Conservation (phyloP, 2,113 vertebrate species). For the human (Homo sapiens) region DNA sequence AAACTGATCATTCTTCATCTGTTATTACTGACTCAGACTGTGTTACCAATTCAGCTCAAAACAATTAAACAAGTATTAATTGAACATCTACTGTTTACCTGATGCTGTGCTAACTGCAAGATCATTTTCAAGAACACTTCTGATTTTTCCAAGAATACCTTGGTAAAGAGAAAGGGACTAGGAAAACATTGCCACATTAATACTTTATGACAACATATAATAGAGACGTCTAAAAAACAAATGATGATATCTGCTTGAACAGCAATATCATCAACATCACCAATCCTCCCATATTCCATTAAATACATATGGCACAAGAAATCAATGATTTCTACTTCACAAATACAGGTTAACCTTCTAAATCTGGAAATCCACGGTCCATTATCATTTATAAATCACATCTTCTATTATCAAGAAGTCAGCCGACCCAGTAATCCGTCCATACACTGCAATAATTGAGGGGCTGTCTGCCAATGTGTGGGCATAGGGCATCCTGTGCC, state of each 20-base stretch:
- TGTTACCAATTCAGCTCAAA: conserved; percentile 51
- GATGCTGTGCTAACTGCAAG: conserved; percentile 4
- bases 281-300: conserved; percentile 40
- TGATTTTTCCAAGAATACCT: conserved; percentile 40
- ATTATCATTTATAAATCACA: conserved; percentile 44
- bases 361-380: not conserved
- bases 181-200: conserved; percentile 33
- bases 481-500: not conserved
- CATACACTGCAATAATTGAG: conserved; percentile 28
- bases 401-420: conserved; percentile 33
- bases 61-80: conserved; percentile 33
- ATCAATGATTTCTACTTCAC: conserved; percentile 16
- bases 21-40: not conserved
- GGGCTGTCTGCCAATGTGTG: conserved; percentile 25
- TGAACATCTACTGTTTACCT: conserved; percentile 43
- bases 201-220: conserved; percentile 44
- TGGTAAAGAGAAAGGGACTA: conserved; percentile 20
- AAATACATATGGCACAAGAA: conserved; percentile 13
- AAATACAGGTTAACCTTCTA: conserved; percentile 29
- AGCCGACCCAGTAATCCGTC: conserved; percentile 33
- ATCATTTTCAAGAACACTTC: conserved; percentile 55
- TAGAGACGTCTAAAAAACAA: conserved; percentile 20
- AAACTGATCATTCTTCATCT: conserved; percentile 37
- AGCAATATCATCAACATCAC: not conserved
- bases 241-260: not conserved